Evolutionary conservation across 2,888 invertebrate species (phyloP), one percentile per base, ranked within the genome.

Genomic region (Drosophila phalerata): DNA sequence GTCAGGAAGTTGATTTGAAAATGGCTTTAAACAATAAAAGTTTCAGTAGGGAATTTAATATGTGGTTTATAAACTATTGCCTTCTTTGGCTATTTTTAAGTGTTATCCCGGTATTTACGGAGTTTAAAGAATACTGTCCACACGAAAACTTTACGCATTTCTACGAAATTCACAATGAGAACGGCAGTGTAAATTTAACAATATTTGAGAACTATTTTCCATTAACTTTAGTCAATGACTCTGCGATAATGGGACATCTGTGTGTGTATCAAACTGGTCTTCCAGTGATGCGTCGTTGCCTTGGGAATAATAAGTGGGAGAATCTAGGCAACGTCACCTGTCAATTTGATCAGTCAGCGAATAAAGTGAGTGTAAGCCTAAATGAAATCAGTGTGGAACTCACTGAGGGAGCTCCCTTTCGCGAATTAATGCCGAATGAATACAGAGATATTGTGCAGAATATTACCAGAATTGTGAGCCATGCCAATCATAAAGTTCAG

Each of bases 211-310:
- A 73, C 15, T 34, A 17, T 5, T 68, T 68, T 32, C 53, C 62
- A 0, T 0, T 9, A 9, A 73, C 73, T 0, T 2, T 13, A 0
- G 5, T 62, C 9, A 53, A 68, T 32, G 56, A 62, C 0, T 62
- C n/a, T 11, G 62, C 73, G 1, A 13, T 73, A 57, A 45, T 34
- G 57, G 34, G 8, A 17, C 22, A 61, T 10, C 25, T 73, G 32
- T 73, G 72, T 28, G 45, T 73, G 56, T 37, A 49, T 30, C 5
- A 11, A 11, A 22, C 11, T 15, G 68, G 68, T 1, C 9, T 73
- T 13, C 73, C 73, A 1, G 34, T 73, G 3, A 32, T 66, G 47
- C 73, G 73, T 4, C 42, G 32, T 1, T 72, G 72, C 28, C 32
- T 56, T 1, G 60, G 8, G 10, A 19, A 52, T 10, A 6, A n/a